These are phyloP conservation scores for Macropus fuliginosus DNA, from an alignment of 2,797 vertebrate species.

Conservation along the genomic window DNA sequence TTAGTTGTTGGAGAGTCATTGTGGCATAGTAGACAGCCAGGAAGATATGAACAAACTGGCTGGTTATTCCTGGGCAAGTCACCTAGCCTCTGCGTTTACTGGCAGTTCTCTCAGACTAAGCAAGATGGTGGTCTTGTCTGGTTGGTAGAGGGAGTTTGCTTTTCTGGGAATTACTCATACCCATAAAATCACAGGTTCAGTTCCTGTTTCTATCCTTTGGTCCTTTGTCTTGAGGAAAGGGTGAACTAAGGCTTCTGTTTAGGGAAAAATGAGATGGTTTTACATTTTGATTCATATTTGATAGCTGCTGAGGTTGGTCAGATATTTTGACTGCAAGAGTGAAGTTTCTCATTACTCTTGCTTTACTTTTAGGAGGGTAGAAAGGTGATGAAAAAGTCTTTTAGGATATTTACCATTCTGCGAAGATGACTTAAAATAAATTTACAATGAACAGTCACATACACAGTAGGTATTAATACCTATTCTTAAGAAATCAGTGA, in stretches of 20 bases:
- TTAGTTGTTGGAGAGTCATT: background rate
- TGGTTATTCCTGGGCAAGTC: background rate
- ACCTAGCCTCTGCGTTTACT: background rate
- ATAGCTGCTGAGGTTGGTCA: background rate
- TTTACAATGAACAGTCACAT: background rate
- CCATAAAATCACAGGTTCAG: background rate
- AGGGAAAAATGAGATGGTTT: background rate
- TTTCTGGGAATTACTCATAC: background rate
- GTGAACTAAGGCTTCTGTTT: constrained; percentile 9
- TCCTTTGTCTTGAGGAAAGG: constrained; percentile 12
- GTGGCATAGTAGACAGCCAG: background rate
- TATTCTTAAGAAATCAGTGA: background rate
- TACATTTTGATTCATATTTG: background rate
- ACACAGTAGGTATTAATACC: background rate
- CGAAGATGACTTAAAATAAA: constrained; percentile 19
- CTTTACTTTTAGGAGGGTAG: constrained; percentile 13
- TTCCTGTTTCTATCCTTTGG: background rate
- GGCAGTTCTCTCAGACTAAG: background rate
- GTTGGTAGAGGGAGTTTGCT: background rate
- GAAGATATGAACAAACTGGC: background rate
- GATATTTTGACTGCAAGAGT: constrained; percentile 8
- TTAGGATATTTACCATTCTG: background rate
- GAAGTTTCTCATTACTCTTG: background rate
- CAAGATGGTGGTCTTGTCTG: background rate
- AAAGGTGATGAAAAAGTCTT: background rate